These are phyloP conservation scores for Ennomos fuscantarius DNA, from an alignment of 2,888 invertebrate genomes.

Conservation along the genomic window DNA sequence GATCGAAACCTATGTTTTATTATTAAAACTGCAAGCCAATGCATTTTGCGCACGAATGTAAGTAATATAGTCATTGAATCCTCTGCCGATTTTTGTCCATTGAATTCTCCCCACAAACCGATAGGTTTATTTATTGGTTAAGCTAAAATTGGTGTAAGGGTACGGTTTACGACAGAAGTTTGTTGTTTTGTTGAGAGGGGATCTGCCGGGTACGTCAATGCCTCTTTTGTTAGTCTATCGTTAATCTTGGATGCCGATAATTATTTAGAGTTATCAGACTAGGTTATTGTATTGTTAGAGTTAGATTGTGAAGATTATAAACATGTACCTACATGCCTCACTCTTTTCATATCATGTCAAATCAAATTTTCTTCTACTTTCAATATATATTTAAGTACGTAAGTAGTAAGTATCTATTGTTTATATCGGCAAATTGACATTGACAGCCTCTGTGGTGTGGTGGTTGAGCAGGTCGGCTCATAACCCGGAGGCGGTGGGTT, in stretches of 20 bases:
- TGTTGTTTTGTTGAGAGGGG: conserved; percentile 68
- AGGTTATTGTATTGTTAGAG: conserved; percentile 21
- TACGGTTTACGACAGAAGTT: conserved; percentile 72
- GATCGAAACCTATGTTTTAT: conserved; percentile 64
- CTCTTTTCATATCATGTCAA: too few species aligned
- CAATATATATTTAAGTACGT: too few species aligned
- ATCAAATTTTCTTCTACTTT: too few species aligned
- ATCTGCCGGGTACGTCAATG: conserved; percentile 64
- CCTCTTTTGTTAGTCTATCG: conserved; percentile 60
- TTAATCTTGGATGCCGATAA: conserved; percentile 57
- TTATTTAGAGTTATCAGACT: conserved; percentile 44
- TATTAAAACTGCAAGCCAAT: conserved; percentile 62
- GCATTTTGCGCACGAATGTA: conserved; percentile 65
- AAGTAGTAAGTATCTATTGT: too few species aligned
- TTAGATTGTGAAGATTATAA: conserved; percentile 1
- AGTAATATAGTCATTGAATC: conserved; percentile 70
- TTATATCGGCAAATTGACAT: too few species aligned
- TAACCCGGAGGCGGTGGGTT: too few species aligned
- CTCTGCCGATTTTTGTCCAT: conserved; percentile 46
- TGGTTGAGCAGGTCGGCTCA: too few species aligned
- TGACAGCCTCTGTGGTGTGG: too few species aligned
- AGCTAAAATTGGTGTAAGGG: conserved; percentile 73
- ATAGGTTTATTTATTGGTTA: conserved; percentile 79
- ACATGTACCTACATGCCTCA: neutral
- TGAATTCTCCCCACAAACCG: conserved; percentile 63